Conservation (phyloP, 2,113 vertebrate genomes). For the Himantopus leucocephalus region DNA sequence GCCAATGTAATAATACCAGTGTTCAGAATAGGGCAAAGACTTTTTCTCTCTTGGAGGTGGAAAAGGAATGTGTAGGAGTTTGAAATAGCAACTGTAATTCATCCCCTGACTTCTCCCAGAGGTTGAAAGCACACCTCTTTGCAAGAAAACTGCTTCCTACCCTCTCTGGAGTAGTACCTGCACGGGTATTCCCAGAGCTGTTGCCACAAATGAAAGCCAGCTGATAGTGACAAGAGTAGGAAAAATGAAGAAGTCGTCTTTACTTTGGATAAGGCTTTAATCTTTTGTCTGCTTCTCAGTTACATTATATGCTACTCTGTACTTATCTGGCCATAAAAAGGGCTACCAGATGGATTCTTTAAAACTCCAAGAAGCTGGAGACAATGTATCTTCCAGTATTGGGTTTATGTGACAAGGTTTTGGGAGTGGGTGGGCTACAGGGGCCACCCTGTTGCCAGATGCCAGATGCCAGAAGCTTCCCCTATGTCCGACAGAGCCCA, state of each 20-base stretch:
- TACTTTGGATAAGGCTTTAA: background rate
- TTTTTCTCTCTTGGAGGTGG: background rate
- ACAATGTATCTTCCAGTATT: background rate
- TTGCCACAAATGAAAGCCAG: background rate
- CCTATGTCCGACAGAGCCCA: no score
- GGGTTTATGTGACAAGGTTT: background rate
- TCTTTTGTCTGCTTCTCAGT: background rate
- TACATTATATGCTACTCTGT: background rate
- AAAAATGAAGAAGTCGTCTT: background rate
- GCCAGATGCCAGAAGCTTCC: background rate
- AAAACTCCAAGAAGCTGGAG: background rate
- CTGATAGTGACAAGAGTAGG: background rate
- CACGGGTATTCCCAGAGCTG: background rate
- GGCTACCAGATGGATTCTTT: background rate
- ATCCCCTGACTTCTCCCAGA: background rate
- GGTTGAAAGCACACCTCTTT: background rate
- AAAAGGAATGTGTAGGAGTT: background rate
- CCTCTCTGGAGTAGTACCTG: background rate
- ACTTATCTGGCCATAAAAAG: background rate
- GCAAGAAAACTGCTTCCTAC: background rate
- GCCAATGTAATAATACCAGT: background rate
- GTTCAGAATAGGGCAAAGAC: background rate
- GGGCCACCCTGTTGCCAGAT: background rate
- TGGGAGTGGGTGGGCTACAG: background rate
- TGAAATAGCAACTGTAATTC: background rate